phyloP scores from a whole-genome alignment of 2,113 vertebrate species.

The Syrrhaptes paradoxus region DNA sequence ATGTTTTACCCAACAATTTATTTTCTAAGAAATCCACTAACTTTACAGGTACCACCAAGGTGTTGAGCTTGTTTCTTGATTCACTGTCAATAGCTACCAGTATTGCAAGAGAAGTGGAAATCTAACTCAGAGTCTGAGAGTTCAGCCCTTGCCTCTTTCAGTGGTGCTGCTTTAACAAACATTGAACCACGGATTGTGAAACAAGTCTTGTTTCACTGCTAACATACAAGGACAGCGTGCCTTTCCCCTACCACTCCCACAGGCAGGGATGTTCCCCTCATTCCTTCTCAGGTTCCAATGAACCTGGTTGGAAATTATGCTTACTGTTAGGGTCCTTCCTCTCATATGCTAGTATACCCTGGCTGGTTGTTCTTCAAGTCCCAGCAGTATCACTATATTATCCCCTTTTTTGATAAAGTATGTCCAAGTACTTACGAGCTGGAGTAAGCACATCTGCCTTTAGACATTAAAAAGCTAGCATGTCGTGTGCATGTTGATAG shows the following conservation, averaged over 20 bases:
- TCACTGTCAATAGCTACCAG: neutral
- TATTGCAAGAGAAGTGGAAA: conserved; percentile 15
- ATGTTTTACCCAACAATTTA: neutral
- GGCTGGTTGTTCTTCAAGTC: neutral
- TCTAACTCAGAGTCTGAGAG: neutral
- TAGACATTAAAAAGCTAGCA: neutral
- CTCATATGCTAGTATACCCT: neutral
- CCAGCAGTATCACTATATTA: neutral
- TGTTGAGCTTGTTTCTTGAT: neutral
- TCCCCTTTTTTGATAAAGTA: neutral
- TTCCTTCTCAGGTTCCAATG: neutral
- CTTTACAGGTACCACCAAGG: neutral
- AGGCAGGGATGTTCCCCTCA: fast-evolving
- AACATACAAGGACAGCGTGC: fast-evolving
- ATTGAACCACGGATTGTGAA: neutral
- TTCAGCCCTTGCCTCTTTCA: neutral
- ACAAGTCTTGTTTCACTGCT: neutral
- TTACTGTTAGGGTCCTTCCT: neutral
- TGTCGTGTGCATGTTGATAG: neutral
- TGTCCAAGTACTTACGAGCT: neutral
- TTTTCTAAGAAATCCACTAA: neutral
- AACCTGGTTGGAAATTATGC: neutral
- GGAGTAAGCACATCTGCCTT: neutral
- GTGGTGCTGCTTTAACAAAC: neutral
- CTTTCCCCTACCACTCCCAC: neutral